Conservation (phyloP, 2,797 vertebrate genomes). For the Pteropus rufus region DNA sequence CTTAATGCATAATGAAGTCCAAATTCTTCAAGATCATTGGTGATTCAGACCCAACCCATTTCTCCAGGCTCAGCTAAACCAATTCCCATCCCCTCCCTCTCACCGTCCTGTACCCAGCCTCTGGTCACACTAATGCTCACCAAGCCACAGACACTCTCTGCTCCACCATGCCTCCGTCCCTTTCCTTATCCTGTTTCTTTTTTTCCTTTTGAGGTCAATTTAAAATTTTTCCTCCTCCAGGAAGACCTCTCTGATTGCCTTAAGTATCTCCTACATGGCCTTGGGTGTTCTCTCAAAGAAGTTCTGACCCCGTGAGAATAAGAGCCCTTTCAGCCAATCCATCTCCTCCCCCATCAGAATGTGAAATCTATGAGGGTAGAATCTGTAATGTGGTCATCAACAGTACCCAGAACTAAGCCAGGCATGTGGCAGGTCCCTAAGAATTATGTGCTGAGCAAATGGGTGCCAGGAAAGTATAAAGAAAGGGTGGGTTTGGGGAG, state of each 20-base stretch:
- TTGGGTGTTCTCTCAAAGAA: background rate
- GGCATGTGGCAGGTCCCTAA: background rate
- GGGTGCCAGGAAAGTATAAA: background rate
- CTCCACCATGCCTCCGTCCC: background rate
- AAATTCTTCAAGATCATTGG: background rate
- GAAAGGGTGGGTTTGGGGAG: background rate
- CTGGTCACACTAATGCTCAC: rapidly evolving
- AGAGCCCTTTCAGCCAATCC: background rate
- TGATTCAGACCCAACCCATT: background rate
- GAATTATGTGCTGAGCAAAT: background rate
- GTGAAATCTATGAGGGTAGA: background rate
- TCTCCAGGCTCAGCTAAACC: background rate
- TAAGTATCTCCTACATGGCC: background rate
- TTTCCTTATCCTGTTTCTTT: background rate
- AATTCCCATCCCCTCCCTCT: no score
- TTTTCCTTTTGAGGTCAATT: background rate
- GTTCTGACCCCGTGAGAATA: background rate
- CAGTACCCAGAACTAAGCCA: background rate
- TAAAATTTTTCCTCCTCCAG: background rate
- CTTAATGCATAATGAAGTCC: background rate
- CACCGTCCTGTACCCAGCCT: rapidly evolving
- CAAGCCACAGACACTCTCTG: background rate
- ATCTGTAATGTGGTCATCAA: background rate
- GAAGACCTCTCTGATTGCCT: background rate
- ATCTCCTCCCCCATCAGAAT: background rate